Percentiles rank a stretch among this genome's conserved stretches.
Evolutionary conservation across 92 coral and sea anemone genomes (phyloP).

Genomic region (Paragorgia papillata): DNA sequence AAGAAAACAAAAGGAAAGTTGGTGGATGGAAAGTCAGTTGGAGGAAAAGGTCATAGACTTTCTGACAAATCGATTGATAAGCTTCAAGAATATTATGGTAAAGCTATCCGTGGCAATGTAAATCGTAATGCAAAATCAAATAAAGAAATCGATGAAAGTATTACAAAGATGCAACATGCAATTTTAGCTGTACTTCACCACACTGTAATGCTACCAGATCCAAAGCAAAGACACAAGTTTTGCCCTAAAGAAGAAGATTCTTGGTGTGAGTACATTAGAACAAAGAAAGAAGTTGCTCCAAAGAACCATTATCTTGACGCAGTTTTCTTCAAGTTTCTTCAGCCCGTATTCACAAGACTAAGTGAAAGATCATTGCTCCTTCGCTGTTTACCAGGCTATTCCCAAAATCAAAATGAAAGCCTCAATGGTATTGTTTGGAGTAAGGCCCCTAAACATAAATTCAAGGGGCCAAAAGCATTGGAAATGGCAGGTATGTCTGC

Average conservation of each 20-base stretch:
- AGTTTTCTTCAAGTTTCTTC: constrained; percentile 38
- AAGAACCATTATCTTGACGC: constrained; percentile 47
- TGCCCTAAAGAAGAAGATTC: too few relatives aligned
- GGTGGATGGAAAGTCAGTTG: constrained; percentile 45
- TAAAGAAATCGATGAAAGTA: too few relatives aligned
- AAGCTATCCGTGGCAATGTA: too few relatives aligned
- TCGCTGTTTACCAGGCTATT: constrained; percentile 45
- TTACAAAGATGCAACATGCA: constrained; percentile 40
- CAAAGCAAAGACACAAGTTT: constrained; percentile 46
- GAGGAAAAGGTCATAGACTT: too few relatives aligned
- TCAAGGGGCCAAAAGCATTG: constrained; percentile 6
- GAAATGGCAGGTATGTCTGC: constrained; percentile 43
- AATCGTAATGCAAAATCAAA: too few relatives aligned
- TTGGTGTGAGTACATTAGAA: constrained; percentile 34
- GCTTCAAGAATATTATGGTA: too few relatives aligned
- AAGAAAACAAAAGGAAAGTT: constrained; percentile 36
- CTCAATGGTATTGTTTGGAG: constrained; percentile 43
- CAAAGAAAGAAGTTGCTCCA: not conserved
- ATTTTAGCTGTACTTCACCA: constrained; percentile 23
- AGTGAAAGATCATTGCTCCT: constrained; percentile 35
- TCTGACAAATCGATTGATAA: too few relatives aligned
- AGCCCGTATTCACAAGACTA: constrained; percentile 32
- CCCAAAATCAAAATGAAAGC: constrained; percentile 39
- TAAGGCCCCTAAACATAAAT: constrained; percentile 31
- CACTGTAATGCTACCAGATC: constrained; percentile 18